Percentiles rank a stretch among this genome's conserved stretches.
Evolutionary conservation across 2,113 vertebrate genomes (phyloP).

Genomic region (Melanerpes formicivorus): DNA sequence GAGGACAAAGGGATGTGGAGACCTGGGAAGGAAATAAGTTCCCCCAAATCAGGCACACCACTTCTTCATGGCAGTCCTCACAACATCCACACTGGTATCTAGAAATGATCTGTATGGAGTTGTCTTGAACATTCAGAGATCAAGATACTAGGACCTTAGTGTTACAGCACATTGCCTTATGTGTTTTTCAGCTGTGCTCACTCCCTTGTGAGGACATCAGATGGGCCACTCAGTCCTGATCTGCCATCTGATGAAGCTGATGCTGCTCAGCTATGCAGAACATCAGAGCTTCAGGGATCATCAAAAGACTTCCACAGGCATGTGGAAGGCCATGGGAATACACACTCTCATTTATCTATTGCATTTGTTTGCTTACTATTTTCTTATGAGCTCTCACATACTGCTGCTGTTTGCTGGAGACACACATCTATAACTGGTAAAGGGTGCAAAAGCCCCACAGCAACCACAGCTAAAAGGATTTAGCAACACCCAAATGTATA

Average conservation of each 20-base stretch:
- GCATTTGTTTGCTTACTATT: not conserved
- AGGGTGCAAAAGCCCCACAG: not conserved
- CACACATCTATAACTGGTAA: accelerated
- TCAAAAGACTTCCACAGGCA: not conserved
- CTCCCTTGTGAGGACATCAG: not conserved
- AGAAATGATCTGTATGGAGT: not conserved
- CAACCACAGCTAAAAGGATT: not conserved
- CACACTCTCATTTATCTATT: accelerated
- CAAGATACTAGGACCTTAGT: not conserved
- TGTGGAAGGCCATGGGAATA: not conserved
- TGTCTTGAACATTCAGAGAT: not conserved
- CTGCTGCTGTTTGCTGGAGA: not conserved
- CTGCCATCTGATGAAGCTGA: not conserved
- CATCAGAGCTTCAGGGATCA: not conserved
- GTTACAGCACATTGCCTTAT: not conserved
- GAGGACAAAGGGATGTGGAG: not conserved
- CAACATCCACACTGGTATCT: not conserved
- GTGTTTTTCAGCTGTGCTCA: not conserved
- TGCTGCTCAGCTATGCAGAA: not conserved
- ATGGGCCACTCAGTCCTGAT: too few species aligned
- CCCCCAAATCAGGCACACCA: not conserved
- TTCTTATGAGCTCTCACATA: not conserved
- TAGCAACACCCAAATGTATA: accelerated
- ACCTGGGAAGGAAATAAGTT: not conserved
- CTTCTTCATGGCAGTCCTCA: not conserved